Evolutionary conservation across 2,113 vertebrate species (phyloP).

Genomic region (Pontoporia blainvillei): DNA sequence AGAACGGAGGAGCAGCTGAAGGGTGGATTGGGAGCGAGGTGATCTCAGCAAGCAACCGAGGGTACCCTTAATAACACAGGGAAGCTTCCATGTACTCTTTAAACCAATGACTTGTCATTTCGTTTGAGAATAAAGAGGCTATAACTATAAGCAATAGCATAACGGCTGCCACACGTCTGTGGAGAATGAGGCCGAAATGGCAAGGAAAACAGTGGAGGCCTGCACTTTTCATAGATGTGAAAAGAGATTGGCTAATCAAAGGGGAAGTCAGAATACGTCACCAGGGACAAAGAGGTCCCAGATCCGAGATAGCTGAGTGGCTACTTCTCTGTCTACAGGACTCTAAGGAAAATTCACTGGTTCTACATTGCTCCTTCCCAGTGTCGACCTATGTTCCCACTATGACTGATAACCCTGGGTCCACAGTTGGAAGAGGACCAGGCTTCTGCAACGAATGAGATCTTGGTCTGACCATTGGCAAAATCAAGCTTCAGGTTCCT

Average conservation of each 20-base stretch:
- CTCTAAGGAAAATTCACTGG: not conserved
- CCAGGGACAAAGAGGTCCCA: not conserved
- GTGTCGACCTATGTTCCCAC: not conserved
- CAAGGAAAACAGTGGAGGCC: not conserved
- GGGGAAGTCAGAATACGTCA: not conserved
- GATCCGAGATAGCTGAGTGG: not conserved
- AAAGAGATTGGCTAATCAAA: not conserved
- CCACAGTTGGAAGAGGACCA: not conserved
- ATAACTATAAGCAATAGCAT: not conserved
- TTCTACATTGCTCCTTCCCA: not conserved
- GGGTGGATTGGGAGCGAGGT: not conserved
- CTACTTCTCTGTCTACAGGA: not conserved
- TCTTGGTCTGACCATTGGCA: not conserved
- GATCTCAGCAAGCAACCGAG: not conserved
- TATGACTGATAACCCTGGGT: not conserved
- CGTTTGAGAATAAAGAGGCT: not conserved
- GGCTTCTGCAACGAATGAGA: not conserved
- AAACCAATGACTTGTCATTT: not conserved
- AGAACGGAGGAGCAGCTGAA: not conserved
- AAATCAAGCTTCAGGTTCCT: not conserved
- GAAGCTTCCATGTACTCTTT: not conserved
- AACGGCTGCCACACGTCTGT: not conserved
- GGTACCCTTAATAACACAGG: not conserved
- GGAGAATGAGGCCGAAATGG: not conserved
- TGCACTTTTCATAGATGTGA: not conserved